Evolutionary conservation across 2,888 invertebrate species (phyloP), one percentile per base, ranked within the genome.

Genomic region (Microdon myrmicae): DNA sequence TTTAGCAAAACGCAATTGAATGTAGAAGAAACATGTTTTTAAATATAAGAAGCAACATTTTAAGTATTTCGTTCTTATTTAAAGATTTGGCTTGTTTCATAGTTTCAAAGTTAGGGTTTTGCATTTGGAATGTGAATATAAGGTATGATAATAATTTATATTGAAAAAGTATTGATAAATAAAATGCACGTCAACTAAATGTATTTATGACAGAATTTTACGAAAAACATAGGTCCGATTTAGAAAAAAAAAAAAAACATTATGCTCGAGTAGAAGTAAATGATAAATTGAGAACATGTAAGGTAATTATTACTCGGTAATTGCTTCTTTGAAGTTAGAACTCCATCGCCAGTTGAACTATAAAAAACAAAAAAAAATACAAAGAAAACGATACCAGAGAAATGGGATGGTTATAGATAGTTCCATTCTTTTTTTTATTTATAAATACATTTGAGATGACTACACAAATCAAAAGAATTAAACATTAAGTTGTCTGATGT

Each of bases 251-350:
- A 72, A 68, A 61, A 19, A 53, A 43, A 64, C 68, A 58, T 55
- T 43, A 49, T 66, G 39, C 22, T 14, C 29, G 44, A 31, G 23
- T 31, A 29, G 31, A 22, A 29, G 31, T 23, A 12, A 55, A 68
- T 53, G 53, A 67, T 61, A 67, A 67, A 69, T 60, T 68, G 44
- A 41, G 61, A 53, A 67, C 56, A 60, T 68, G 66, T 34, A 61
- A 58, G 54, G 44, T 48, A 67, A 64, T 58, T 56, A 78, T 80
- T 80, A 80, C 80, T 80, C 87, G 86, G 90, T 89, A 84, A 93
- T 90, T 85, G 92, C 92, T 87, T 94, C 92, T 89, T 90, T 91
- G 93, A 94, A 94, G 91, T 93, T 90, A 84, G 92, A 87, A 88
- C 93, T 94, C 89, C 92, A 90, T 87, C 92, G 92, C 94, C 94